These are phyloP conservation scores for Ommatoiulus sabulosus DNA, from an alignment of 2,888 invertebrate species.

Conservation along the genomic window DNA sequence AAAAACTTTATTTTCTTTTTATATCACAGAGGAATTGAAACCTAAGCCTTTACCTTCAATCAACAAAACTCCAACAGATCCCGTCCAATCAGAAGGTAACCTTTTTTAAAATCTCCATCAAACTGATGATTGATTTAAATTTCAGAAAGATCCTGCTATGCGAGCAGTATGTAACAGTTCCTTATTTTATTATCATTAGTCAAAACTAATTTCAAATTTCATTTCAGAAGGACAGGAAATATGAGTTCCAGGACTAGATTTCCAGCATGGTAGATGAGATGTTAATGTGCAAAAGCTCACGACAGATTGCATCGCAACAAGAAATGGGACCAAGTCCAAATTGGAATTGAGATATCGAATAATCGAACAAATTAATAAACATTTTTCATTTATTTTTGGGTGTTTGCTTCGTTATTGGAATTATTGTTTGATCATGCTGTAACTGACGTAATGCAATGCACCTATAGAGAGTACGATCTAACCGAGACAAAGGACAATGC, in stretches of 20 bases:
- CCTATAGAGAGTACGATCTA: too few species aligned
- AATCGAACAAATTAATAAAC: background rate
- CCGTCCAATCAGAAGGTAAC: slow-evolving; percentile 37
- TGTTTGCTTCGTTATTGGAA: background rate
- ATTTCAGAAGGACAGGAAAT: background rate
- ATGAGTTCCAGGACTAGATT: background rate
- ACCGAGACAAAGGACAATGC: too few species aligned
- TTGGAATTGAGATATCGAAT: background rate
- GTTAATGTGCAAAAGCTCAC: background rate
- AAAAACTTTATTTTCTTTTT: background rate
- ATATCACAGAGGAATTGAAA: slow-evolving; percentile 46
- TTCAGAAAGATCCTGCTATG: too few species aligned
- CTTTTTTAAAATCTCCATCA: background rate
- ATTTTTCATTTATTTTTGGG: background rate
- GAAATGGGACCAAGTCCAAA: background rate
- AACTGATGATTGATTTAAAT: too few species aligned
- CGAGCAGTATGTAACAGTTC: too few species aligned
- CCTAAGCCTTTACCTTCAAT: background rate
- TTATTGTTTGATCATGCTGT: background rate
- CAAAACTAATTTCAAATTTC: background rate
- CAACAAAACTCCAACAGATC: background rate
- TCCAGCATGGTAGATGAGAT: background rate
- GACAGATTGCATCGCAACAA: too few species aligned
- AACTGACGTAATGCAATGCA: too few species aligned
- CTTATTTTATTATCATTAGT: too few species aligned